Evolutionary conservation across 2,888 invertebrate species (phyloP).

Genomic region (Hydrotaea cyrtoneurina): DNA sequence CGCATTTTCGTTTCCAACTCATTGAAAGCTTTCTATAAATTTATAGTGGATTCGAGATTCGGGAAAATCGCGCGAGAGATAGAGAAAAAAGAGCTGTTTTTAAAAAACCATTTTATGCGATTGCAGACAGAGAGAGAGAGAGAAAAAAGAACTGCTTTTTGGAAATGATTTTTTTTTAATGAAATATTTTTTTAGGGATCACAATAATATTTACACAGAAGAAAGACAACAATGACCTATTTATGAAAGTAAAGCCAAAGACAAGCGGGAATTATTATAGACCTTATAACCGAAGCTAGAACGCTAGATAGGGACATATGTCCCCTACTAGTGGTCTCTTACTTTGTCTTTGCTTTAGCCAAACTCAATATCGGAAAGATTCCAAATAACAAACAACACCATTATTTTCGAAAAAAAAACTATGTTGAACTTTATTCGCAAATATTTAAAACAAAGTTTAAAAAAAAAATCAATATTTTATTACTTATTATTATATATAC

Average conservation of each 20-base stretch:
- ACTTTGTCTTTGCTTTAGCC: too few relatives aligned
- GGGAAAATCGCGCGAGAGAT: neutral
- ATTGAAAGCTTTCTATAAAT: neutral
- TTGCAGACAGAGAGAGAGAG: conserved; percentile 14
- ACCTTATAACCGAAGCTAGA: too few relatives aligned
- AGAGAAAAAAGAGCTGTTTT: conserved; percentile 29
- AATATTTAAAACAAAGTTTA: neutral
- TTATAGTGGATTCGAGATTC: neutral
- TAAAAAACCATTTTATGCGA: neutral
- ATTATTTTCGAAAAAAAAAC: conserved; percentile 58
- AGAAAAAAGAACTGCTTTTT: conserved; percentile 25
- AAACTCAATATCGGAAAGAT: neutral
- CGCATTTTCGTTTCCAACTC: neutral
- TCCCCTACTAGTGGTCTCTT: too few relatives aligned
- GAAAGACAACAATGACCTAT: neutral
- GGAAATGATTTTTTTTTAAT: neutral
- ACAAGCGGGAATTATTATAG: too few relatives aligned
- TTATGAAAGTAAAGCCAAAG: too few relatives aligned
- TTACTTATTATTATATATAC: conserved; percentile 11
- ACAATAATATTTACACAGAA: neutral
- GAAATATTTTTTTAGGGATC: neutral
- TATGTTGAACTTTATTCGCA: too few relatives aligned
- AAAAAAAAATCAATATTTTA: conserved; percentile 11
- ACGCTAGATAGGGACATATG: too few relatives aligned
- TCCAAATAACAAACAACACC: conserved; percentile 56